These are phyloP conservation scores for Mesochorus sp. DNA, from an alignment of 2,888 invertebrate genomes.

Conservation along the genomic window DNA sequence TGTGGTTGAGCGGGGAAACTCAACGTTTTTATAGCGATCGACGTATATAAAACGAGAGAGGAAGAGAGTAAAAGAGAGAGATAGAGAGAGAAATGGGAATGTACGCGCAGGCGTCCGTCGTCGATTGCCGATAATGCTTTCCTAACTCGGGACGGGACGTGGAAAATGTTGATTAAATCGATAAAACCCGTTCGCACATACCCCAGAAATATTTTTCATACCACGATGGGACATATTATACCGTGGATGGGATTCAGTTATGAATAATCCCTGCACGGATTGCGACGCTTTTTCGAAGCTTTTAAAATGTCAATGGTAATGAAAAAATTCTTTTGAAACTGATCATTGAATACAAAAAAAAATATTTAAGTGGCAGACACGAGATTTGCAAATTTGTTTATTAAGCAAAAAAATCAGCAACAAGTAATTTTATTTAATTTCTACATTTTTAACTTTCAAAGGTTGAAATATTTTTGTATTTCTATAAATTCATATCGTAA, in stretches of 20 bases:
- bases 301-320: no score
- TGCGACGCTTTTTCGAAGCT: no score
- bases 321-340: no score
- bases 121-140: constrained; percentile 42
- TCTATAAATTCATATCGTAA: no score
- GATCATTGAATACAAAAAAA: no score
- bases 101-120: constrained; percentile 50
- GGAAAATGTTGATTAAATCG: constrained; percentile 54
- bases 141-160: constrained; percentile 17
- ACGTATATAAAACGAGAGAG: background rate
- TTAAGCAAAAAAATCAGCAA: no score
- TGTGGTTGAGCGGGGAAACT: constrained; percentile 19
- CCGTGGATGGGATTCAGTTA: background rate
- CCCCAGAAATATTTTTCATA: constrained; percentile 7
- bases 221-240: background rate
- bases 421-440: no score
- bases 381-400: no score
- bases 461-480: no score
- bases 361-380: no score
- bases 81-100: background rate
- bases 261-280: background rate
- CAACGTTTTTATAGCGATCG: constrained; percentile 44
- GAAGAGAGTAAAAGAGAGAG: background rate
- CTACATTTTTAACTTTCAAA: no score
- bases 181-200: constrained; percentile 39